Base-by-base conservation (phyloP, 2,888 invertebrate species). In the Autographa gamma region DNA sequence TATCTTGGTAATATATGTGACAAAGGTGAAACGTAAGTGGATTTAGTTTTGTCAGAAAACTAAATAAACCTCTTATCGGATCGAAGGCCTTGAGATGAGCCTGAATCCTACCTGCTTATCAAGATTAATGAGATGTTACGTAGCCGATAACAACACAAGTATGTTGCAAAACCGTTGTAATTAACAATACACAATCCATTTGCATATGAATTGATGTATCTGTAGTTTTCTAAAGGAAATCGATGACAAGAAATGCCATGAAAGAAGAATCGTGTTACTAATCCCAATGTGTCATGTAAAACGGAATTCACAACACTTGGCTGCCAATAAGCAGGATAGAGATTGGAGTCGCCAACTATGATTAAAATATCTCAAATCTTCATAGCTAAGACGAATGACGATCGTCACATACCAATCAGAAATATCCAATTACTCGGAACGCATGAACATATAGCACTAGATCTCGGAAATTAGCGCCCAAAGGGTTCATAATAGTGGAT, bases 1-100 rank as follows among this genome's bases (percentile, higher is more conserved):
- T 60, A 65, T 66, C 56, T 54, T 25, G 52, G 52, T 63, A 68
- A 69, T 13, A 54, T 19, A 62, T 73, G 63, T 56, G 48, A 74
- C 48, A 78, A 73, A 74, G 73, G 65, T 68, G 31, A 41, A 73
- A 54, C 43, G 60, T 67, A 73, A 74, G 69, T 69, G 58, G 75
- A 72, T 75, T 74, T 74, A 72, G 78, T 81, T 71, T 77, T 64
- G 65, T 84, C 68, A 76, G 69, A 77, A 80, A 78, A 79, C 79
- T 73, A 73, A 84, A 85, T 81, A 85, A 83, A 76, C 83, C 79
- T 87, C 89, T 94, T 94, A 94, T 94, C 94, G 82, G 81, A 78
- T 71, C 60, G 71, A 74, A 85, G 88, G 80, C 94, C 93, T 93
- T 93, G 92, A 88, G 89, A 90, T 90, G 89, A 91, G 87, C 88